Conservation (phyloP, 1,140 invertebrate genomes). For the Spodoptera frugiperda region DNA sequence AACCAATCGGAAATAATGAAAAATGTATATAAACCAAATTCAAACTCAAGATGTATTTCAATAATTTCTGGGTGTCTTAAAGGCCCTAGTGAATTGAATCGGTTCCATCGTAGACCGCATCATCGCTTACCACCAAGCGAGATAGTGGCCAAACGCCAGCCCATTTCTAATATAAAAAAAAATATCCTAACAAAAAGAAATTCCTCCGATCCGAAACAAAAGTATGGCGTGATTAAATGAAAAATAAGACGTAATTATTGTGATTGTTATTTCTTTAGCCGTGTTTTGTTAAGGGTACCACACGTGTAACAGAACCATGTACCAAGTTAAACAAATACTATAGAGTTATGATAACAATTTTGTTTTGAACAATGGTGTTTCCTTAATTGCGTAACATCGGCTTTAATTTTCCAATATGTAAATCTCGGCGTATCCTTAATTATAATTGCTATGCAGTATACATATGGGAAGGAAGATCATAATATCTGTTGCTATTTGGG, state of each 20-base stretch:
- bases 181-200: not conserved
- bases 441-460: conserved; percentile 18
- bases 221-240: not conserved
- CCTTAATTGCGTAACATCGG: conserved; percentile 48
- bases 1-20: too few species aligned
- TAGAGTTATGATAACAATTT: conserved; percentile 59
- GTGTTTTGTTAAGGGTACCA: conserved; percentile 63
- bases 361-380: conserved; percentile 60
- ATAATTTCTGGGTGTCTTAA: too few species aligned
- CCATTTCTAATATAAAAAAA: too few species aligned
- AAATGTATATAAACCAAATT: too few species aligned
- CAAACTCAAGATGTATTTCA: too few species aligned
- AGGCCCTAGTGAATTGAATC: too few species aligned
- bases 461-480: not conserved
- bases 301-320: conserved; percentile 51
- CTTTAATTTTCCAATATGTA: conserved; percentile 47
- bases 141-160: too few species aligned
- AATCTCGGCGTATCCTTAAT: conserved; percentile 31
- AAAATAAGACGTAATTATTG: conserved; percentile 16
- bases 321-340: conserved; percentile 54
- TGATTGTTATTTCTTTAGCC: conserved; percentile 37
- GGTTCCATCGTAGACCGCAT: too few species aligned
- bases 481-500: not conserved
- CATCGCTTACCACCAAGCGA: too few species aligned
- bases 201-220: not conserved